Conservation (phyloP, 2,888 invertebrate species). For the Leptopilina syphax region DNA sequence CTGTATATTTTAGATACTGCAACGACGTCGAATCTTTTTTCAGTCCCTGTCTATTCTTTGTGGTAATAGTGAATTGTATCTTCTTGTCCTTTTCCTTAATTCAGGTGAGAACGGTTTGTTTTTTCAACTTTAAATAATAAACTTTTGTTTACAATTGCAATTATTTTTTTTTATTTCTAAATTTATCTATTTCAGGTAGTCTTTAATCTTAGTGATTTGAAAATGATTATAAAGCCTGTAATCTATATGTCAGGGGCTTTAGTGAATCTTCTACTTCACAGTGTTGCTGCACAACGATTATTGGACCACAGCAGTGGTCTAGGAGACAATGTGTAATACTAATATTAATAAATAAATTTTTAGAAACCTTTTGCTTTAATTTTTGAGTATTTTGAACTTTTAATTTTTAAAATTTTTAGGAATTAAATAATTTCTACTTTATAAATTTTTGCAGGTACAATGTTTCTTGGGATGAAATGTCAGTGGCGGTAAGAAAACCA, state of each 20-base stretch:
- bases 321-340: background rate
- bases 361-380: no score
- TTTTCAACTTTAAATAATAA: no score
- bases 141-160: no score
- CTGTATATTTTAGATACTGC: background rate
- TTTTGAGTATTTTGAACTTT: no score
- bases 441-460: background rate
- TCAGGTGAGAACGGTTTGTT: background rate
- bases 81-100: background rate
- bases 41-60: constrained; percentile 4
- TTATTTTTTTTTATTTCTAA: no score
- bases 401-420: no score
- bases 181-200: background rate
- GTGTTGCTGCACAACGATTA: background rate
- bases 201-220: background rate
- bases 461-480: background rate
- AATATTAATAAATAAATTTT: background rate
- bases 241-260: background rate
- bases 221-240: background rate
- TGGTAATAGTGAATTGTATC: background rate
- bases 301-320: background rate
- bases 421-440: no score
- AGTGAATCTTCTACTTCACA: background rate
- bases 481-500: background rate
- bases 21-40: background rate